A percentile compares a stretch with the other conserved stretches of the same genome.
Conservation (phyloP, 2,113 vertebrate genomes). For the Tretioscincus oriximinensis region DNA sequence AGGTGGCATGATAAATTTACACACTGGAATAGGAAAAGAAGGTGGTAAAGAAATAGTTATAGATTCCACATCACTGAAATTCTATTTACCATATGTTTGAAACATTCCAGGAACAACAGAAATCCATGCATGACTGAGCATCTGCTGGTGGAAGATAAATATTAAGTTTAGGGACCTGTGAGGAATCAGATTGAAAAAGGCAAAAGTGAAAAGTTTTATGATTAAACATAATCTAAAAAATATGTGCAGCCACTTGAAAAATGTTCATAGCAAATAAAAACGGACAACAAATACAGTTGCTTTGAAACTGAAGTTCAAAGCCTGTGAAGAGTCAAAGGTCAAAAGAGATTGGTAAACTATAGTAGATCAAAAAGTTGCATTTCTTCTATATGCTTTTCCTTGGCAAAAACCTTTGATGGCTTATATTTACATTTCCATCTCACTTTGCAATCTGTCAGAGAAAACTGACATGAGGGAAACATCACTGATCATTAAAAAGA, state of each 20-base stretch:
- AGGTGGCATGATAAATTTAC: neutral
- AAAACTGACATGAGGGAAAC: no score
- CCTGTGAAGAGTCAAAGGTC: no score
- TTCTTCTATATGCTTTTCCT: neutral
- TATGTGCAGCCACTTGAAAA: neutral
- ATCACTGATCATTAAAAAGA: no score
- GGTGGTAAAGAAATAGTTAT: slow-evolving; percentile 70
- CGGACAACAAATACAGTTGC: neutral
- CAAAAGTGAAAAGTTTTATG: slow-evolving; percentile 7
- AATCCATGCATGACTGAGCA: slow-evolving; percentile 56
- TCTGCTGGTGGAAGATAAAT: slow-evolving; percentile 55
- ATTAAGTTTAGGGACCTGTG: slow-evolving; percentile 53
- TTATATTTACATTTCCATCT: no score
- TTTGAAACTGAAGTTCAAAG: no score
- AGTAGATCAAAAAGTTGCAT: neutral
- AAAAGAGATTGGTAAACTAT: neutral
- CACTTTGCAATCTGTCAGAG: no score
- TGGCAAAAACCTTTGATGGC: neutral
- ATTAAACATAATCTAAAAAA: slow-evolving; percentile 18
- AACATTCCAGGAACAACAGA: slow-evolving; percentile 58
- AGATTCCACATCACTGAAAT: slow-evolving; percentile 62
- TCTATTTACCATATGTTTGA: slow-evolving; percentile 59
- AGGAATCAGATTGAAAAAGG: slow-evolving; percentile 32
- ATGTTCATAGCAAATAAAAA: neutral
- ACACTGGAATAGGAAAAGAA: slow-evolving; percentile 64